Conservation (phyloP, 2,113 vertebrate species). For the Hemiscyllium ocellatum region DNA sequence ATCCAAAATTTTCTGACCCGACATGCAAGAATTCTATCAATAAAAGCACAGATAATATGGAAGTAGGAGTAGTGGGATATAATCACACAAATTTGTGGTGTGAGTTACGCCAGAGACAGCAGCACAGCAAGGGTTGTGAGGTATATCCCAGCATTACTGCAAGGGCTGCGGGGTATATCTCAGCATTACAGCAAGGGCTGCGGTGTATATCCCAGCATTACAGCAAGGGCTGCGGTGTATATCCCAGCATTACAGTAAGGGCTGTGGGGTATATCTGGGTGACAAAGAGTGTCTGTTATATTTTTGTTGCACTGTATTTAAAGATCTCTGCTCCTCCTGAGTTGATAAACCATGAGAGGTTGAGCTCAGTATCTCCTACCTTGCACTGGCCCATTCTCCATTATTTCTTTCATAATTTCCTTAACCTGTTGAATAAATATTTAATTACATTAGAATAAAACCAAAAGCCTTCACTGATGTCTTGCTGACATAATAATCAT, state of each 20-base stretch:
- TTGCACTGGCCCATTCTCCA: slow-evolving; percentile 95
- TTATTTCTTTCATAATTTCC: slow-evolving; percentile 94
- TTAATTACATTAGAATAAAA: background rate
- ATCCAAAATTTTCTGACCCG: background rate
- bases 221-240: background rate
- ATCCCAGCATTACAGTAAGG: background rate
- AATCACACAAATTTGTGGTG: background rate
- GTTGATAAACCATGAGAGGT: no score
- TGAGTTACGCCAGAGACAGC: background rate
- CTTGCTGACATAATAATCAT: background rate
- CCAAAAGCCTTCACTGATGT: background rate
- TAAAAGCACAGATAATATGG: no score
- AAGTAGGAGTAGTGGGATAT: no score
- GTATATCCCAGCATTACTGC: background rate
- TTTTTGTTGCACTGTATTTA: background rate
- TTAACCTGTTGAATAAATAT: slow-evolving; percentile 68
- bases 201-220: no score
- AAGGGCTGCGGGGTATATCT: background rate
- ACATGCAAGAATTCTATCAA: background rate
- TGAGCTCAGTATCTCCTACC: slow-evolving; percentile 54
- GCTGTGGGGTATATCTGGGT: background rate
- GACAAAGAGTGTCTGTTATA: no score
- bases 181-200: background rate
- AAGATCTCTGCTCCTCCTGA: background rate
- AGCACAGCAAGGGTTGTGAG: background rate